phyloP scores from a whole-genome alignment of 2,888 invertebrate species.

The Andrena praecox region DNA sequence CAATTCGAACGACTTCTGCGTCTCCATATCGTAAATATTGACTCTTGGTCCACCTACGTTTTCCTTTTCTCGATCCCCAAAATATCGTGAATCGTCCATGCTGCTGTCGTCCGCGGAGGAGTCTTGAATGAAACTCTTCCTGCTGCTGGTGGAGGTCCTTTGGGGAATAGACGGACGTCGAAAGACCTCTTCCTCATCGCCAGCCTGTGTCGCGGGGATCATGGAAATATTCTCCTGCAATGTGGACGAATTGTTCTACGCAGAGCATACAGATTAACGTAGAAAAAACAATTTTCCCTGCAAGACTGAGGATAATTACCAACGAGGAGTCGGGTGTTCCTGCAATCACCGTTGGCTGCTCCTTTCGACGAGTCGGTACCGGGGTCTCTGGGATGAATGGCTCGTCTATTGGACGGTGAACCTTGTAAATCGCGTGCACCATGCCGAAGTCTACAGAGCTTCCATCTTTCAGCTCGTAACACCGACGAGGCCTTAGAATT shows the following conservation, averaged over 20 bases:
- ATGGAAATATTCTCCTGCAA: constrained; percentile 34
- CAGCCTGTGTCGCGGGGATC: constrained; percentile 48
- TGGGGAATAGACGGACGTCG: constrained; percentile 35
- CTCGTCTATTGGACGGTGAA: constrained; percentile 4
- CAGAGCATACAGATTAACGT: neutral
- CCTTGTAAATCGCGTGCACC: constrained; percentile 71
- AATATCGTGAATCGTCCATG: constrained; percentile 9
- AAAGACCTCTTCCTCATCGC: constrained; percentile 18
- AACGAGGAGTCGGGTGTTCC: constrained; percentile 72
- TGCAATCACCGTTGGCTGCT: constrained; percentile 48
- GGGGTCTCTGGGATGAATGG: constrained; percentile 69
- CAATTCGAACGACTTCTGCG: constrained; percentile 44
- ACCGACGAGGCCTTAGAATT: constrained; percentile 74
- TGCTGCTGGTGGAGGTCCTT: constrained; percentile 5
- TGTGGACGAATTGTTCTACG: constrained; percentile 51
- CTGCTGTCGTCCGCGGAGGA: constrained; percentile 12
- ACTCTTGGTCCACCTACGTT: constrained; percentile 11
- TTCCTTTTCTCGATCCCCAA: neutral
- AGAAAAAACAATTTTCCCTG: neutral
- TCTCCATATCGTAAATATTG: constrained; percentile 66
- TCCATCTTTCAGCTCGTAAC: constrained; percentile 79
- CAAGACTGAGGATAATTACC: constrained; percentile 49
- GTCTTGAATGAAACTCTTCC: neutral
- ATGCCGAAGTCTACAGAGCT: constrained; percentile 77
- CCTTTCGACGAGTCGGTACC: neutral